phyloP scores from a whole-genome alignment of 2,113 vertebrate genomes.

The Dicentrarchus labrax region DNA sequence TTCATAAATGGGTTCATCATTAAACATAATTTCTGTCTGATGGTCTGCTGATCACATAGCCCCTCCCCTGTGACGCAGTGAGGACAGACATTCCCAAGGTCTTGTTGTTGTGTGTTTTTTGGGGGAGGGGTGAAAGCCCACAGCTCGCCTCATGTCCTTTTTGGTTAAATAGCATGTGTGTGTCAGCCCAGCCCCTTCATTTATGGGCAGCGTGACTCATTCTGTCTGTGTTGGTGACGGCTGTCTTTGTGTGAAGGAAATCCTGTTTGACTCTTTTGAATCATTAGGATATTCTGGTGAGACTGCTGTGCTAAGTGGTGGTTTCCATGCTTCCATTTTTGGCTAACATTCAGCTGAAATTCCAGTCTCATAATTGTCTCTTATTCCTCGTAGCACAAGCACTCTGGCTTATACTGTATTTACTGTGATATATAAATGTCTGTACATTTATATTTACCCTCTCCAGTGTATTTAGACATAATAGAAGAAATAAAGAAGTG shows the following conservation, averaged over 20 bases:
- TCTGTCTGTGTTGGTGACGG: conserved; percentile 3
- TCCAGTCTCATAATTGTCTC: conserved; percentile 22
- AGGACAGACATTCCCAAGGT: conserved; percentile 54
- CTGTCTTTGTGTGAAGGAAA: conserved; percentile 51
- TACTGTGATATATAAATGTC: neutral
- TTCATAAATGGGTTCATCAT: neutral
- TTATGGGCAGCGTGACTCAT: conserved; percentile 48
- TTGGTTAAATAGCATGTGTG: conserved; percentile 41
- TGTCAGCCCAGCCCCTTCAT: conserved; percentile 24
- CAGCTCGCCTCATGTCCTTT: conserved; percentile 52
- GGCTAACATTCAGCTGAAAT: conserved; percentile 26
- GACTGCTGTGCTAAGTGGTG: conserved; percentile 27
- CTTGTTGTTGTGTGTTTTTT: conserved; percentile 42
- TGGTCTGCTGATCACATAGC: neutral
- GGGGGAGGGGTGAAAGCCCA: conserved; percentile 41
- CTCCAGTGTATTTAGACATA: no score
- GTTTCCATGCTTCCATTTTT: conserved; percentile 39
- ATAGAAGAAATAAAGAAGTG: neutral
- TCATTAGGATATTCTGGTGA: conserved; percentile 30
- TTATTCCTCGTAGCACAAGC: neutral
- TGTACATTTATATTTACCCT: neutral
- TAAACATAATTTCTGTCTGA: neutral
- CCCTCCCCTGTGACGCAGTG: conserved; percentile 29
- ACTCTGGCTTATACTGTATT: neutral
- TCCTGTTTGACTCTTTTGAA: conserved; percentile 50